Base-by-base conservation (phyloP, 2,888 invertebrate species). In the Dasypogon diadema region DNA sequence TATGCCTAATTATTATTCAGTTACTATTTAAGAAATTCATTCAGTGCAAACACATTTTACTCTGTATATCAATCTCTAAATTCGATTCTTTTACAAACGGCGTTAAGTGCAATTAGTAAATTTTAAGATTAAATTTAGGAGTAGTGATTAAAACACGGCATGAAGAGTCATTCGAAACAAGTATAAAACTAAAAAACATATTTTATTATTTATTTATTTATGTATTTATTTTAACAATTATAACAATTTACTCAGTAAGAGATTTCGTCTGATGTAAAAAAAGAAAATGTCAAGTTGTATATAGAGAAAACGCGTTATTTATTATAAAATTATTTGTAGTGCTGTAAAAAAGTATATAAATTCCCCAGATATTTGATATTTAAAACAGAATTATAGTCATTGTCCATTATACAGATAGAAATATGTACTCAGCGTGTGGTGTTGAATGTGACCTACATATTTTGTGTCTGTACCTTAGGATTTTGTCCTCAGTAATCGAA, bases 31-130 rank as follows among this genome's bases (percentile, higher is more conserved):
- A n/a, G n/a, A n/a, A n/a, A n/a, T n/a, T n/a, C n/a, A n/a, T n/a
- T n/a, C n/a, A n/a, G n/a, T n/a, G n/a, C n/a, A n/a, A n/a, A n/a
- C n/a, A n/a, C n/a, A n/a, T n/a, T n/a, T n/a, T n/a, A n/a, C n/a
- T n/a, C n/a, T n/a, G n/a, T n/a, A n/a, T n/a, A n/a, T n/a, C n/a
- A n/a, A n/a, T n/a, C n/a, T n/a, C n/a, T n/a, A n/a, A n/a, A n/a
- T n/a, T n/a, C n/a, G n/a, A n/a, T n/a, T n/a, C 8, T 30, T 42
- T 21, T 18, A 54, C 18, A 14, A 70, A 70, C 34, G 30, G 51
- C 21, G 54, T 70, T 70, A 70, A 70, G 70, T 70, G 70, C 70
- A 70, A 70, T 70, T 70, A 70, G 70, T 70, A 70, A 70, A 54
- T 54, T 70, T 24, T 70, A 70, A 70, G 70, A 54, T 30, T 18